Evolutionary conservation across 2,888 invertebrate species (phyloP).

Genomic region (Oscheius sp.): DNA sequence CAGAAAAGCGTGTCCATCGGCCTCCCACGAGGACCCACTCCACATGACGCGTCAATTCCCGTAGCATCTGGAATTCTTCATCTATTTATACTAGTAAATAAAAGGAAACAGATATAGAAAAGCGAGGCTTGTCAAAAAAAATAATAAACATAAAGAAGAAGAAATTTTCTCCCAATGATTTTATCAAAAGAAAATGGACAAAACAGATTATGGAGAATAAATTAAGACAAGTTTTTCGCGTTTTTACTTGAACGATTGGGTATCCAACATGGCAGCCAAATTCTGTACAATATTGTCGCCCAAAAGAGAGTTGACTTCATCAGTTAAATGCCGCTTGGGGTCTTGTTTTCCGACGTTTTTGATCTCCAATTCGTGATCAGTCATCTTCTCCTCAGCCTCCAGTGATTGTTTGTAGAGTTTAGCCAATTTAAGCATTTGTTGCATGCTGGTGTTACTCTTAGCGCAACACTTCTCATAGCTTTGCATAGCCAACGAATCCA

Average conservation of each 20-base stretch:
- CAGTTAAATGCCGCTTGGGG: constrained; percentile 98
- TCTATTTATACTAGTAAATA: background rate
- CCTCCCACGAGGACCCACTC: constrained; percentile 58
- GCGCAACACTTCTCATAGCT: constrained; percentile 89
- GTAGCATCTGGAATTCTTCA: constrained; percentile 33
- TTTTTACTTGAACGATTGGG: constrained; percentile 59
- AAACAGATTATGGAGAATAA: background rate
- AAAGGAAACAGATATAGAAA: constrained; percentile 4
- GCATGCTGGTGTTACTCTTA: constrained; percentile 90
- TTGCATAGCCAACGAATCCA: constrained; percentile 89
- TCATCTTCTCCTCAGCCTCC: constrained; percentile 99
- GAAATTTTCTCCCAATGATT: background rate
- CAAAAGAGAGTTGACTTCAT: constrained; percentile 76
- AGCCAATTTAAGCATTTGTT: constrained; percentile 94
- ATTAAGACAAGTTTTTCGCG: too few species aligned
- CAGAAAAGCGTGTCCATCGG: constrained; percentile 60
- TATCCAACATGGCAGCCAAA: constrained; percentile 66
- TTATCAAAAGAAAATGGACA: constrained; percentile 14
- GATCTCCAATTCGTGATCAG: constrained; percentile 96
- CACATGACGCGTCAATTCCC: constrained; percentile 46
- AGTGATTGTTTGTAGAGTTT: constrained; percentile 97
- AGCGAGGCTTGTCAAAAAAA: background rate
- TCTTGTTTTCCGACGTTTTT: constrained; percentile 96
- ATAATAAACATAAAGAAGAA: background rate
- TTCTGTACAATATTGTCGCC: constrained; percentile 68